phyloP scores from a whole-genome alignment of 2,888 invertebrate species.

The Trachelus stipa region DNA sequence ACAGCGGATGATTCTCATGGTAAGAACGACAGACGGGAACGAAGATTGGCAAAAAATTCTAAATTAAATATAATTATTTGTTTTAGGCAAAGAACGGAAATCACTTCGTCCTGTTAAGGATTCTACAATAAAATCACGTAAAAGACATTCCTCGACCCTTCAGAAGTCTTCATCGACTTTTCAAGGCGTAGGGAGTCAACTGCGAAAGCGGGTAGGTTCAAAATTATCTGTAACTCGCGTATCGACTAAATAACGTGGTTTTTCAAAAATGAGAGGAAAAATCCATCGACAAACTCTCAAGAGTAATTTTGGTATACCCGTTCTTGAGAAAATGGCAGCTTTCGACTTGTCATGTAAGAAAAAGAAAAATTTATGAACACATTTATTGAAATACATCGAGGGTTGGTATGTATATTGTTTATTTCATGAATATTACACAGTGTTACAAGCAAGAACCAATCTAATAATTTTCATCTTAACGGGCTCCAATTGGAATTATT shows the following conservation, averaged over 20 bases:
- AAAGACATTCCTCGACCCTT: background rate
- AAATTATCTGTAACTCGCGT: conserved; percentile 38
- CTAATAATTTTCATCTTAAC: conserved; percentile 9
- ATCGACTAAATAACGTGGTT: conserved; percentile 17
- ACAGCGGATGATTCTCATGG: background rate
- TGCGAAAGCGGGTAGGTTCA: conserved; percentile 44
- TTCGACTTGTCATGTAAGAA: background rate
- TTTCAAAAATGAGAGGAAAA: background rate
- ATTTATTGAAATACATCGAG: background rate
- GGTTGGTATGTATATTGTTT: conserved; percentile 33
- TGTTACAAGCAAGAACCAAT: conserved; percentile 38
- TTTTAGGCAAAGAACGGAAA: background rate
- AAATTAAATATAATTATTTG: background rate
- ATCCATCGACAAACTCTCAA: background rate
- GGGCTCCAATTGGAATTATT: background rate
- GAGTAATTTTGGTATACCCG: background rate
- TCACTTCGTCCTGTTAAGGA: background rate
- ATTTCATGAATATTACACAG: conserved; percentile 40
- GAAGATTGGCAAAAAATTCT: background rate
- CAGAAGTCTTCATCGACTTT: background rate
- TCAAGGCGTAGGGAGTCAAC: conserved; percentile 7
- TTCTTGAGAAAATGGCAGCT: background rate
- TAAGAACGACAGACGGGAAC: background rate
- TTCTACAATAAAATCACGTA: background rate
- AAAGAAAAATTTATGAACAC: background rate